phyloP scores from a whole-genome alignment of 2,797 vertebrate species.

The Esox lucius region DNA sequence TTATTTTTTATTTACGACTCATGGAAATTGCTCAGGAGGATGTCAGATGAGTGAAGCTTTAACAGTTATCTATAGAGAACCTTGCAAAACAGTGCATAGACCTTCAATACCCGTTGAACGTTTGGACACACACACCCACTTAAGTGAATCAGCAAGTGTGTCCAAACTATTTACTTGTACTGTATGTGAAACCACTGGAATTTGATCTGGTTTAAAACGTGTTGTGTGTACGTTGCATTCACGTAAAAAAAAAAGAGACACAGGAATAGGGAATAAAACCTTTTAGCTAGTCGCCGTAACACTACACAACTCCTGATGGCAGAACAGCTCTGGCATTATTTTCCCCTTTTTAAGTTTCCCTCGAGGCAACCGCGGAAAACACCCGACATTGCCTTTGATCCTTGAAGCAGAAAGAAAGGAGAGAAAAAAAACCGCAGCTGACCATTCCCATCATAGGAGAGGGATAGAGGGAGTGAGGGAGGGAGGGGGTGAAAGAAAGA shows the following conservation, averaged over 20 bases:
- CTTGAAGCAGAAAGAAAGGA: not conserved
- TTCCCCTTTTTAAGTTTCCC: not conserved
- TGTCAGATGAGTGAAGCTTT: no score
- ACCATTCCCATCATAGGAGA: conserved; percentile 28
- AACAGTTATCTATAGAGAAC: no score
- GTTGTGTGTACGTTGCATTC: conserved; percentile 10
- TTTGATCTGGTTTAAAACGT: not conserved
- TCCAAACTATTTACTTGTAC: no score
- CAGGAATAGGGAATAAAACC: conserved; percentile 17
- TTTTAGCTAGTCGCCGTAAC: conserved; percentile 31
- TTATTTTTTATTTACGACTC: no score
- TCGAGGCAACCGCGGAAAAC: conserved; percentile 28
- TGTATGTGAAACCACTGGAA: not conserved
- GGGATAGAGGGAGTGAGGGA: not conserved
- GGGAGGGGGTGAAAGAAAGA: not conserved
- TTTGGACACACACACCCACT: no score
- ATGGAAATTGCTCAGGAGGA: no score
- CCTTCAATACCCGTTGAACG: no score
- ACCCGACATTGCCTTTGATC: conserved; percentile 51
- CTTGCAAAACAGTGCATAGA: not conserved
- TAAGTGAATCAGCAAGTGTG: no score
- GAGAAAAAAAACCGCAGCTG: conserved; percentile 35
- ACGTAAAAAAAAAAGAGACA: conserved; percentile 9
- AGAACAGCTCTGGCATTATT: not conserved
- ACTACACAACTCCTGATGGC: not conserved